Evolutionary conservation across 2,888 invertebrate genomes (phyloP).

Genomic region (Xanthia togata): DNA sequence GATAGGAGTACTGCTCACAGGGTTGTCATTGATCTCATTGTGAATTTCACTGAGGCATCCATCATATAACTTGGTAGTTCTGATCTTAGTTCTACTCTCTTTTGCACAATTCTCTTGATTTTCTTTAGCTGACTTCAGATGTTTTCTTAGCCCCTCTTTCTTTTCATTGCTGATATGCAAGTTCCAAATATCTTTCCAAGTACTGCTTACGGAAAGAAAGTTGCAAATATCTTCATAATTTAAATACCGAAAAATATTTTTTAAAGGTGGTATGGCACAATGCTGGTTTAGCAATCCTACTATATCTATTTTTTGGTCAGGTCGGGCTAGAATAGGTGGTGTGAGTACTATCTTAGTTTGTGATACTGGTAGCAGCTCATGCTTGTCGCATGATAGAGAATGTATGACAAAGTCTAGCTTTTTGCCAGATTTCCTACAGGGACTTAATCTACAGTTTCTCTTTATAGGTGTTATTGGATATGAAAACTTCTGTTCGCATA

Average conservation of each 20-base stretch:
- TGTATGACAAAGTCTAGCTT: conserved; percentile 83
- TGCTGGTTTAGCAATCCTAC: conserved; percentile 79
- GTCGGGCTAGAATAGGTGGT: conserved; percentile 76
- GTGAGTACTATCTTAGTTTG: conserved; percentile 64
- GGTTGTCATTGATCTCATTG: conserved; percentile 75
- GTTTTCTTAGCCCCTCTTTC: conserved; percentile 75
- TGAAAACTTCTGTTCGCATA: conserved; percentile 71
- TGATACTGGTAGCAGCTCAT: conserved; percentile 73
- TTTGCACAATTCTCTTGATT: conserved; percentile 80
- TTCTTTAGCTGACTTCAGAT: conserved; percentile 79
- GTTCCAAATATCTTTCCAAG: conserved; percentile 82
- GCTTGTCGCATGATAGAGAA: conserved; percentile 81
- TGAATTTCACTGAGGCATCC: conserved; percentile 81
- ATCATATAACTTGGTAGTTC: conserved; percentile 65
- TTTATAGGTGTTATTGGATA: conserved; percentile 87
- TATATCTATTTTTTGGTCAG: conserved; percentile 85
- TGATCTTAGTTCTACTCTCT: conserved; percentile 67
- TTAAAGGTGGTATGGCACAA: conserved; percentile 78
- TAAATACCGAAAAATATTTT: conserved; percentile 82
- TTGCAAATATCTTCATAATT: conserved; percentile 83
- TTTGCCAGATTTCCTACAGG: conserved; percentile 79
- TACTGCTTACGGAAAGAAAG: conserved; percentile 82
- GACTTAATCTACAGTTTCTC: conserved; percentile 80
- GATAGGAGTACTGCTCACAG: conserved; percentile 62
- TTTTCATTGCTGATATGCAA: conserved; percentile 75